These are phyloP conservation scores for Penaeus vannamei DNA, from an alignment of 1,140 invertebrate species.

Conservation along the genomic window DNA sequence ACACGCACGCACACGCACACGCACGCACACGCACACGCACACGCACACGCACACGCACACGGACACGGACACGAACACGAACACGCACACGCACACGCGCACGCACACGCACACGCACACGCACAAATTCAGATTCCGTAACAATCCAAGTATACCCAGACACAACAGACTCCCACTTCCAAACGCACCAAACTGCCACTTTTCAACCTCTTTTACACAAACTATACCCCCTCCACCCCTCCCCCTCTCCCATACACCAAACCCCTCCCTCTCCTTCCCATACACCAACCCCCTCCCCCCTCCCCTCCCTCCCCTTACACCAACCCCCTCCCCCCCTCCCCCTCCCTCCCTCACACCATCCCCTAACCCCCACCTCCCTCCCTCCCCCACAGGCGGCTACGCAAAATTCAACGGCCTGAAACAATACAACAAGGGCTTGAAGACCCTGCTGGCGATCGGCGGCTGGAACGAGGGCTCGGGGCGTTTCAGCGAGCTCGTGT, in stretches of 20 bases:
- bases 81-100: too few relatives aligned
- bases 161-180: too few relatives aligned
- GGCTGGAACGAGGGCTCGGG: conserved; percentile 96
- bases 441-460: conserved; percentile 93
- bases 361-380: conserved; percentile 22
- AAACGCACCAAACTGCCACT: too few relatives aligned
- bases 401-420: conserved; percentile 95
- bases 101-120: not conserved
- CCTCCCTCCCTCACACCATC: not conserved
- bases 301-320: not conserved
- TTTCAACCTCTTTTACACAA: too few relatives aligned
- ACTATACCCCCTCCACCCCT: rapidly evolving
- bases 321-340: not conserved
- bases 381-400: conserved; percentile 82
- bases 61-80: not conserved
- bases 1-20: not conserved
- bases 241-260: too few relatives aligned
- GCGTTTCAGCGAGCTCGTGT: conserved; percentile 90
- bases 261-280: too few relatives aligned
- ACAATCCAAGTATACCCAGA: too few relatives aligned
- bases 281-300: not conserved
- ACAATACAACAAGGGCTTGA: conserved; percentile 92
- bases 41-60: not conserved
- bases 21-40: too few relatives aligned
- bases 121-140: not conserved